Base-by-base conservation (phyloP, 2,888 invertebrate species). In the Orchesellides sinensis region DNA sequence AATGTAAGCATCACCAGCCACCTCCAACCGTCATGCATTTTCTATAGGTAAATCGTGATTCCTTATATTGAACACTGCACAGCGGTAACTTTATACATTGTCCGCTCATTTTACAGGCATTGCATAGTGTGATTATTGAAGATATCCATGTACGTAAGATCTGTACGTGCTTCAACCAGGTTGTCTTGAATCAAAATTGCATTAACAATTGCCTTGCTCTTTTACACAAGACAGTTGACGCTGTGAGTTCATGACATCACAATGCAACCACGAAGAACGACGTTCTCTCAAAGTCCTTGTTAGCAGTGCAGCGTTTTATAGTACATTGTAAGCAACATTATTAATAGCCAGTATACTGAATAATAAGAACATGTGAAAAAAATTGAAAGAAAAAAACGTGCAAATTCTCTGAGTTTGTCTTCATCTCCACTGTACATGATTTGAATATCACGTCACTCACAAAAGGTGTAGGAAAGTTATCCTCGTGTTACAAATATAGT, bases 241-340 rank as follows among this genome's bases (percentile, higher is more conserved):
- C 17, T 54, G 61, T 59, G 61, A 59, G 77, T 61, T 78, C 77
- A 69, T 61, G 69, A 78, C 56, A 68, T 59, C 77, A 68, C 35
- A 52, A 59, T 12, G 52, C 19, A 6, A 45, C 25, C n/a, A 56
- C 61, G 19, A 19, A 52, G n/a, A n/a, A 49, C 19, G 69, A 78
- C 77, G 69, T 69, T 78, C 77, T 49, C 59, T 78, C 32, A 59
- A 78, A 59, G 77, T 78, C 77, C 77, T 78, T 78, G 77, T 78
- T 78, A 69, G 66, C 56, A 27, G 19, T 52, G 52, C 1, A 52
- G n/a, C n/a, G n/a, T n/a, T n/a, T 25, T 54, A 40, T 66, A 66
- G 21, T 59, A 49, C 56, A 32, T 69, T 14, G 40, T 54, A 12
- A 63, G 27, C 59, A 40, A 49, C 27, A 23, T 10, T 63, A 19